These are phyloP conservation scores for Isotomurus palustris DNA, from an alignment of 2,888 invertebrate species.

Conservation along the genomic window DNA sequence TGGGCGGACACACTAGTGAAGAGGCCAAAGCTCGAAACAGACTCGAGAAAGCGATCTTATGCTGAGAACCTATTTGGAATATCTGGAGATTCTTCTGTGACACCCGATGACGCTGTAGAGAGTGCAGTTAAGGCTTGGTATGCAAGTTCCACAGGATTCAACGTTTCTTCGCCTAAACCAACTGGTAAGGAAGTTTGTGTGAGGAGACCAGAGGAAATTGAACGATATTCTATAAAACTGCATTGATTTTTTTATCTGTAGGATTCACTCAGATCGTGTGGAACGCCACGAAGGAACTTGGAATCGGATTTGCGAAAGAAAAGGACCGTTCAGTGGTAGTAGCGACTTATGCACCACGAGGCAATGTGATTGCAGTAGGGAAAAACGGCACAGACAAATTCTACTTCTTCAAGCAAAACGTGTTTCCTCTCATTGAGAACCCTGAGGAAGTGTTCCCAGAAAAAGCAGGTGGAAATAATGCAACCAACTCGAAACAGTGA, in stretches of 20 bases:
- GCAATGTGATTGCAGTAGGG: slow-evolving; percentile 31
- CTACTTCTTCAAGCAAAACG: slow-evolving; percentile 33
- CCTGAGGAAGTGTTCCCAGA: neutral
- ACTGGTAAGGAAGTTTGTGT: slow-evolving; percentile 13
- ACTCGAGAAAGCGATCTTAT: slow-evolving; percentile 31
- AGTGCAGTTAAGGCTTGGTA: slow-evolving; percentile 30
- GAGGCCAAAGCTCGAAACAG: slow-evolving; percentile 19
- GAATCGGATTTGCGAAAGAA: slow-evolving; percentile 23
- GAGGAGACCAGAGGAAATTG: too few species aligned
- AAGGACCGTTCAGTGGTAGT: slow-evolving; percentile 24
- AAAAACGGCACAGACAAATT: slow-evolving; percentile 10
- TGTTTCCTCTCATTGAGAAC: slow-evolving; percentile 17
- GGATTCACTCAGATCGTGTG: slow-evolving; percentile 28
- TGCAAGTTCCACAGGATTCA: slow-evolving; percentile 17
- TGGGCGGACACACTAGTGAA: slow-evolving; percentile 25
- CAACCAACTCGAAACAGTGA: neutral
- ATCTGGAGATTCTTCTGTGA: slow-evolving; percentile 19
- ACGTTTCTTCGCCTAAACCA: slow-evolving; percentile 25
- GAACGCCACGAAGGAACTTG: slow-evolving; percentile 27
- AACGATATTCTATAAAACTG: too few species aligned
- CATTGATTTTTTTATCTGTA: too few species aligned
- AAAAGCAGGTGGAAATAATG: neutral
- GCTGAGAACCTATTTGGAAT: slow-evolving; percentile 32
- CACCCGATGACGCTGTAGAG: slow-evolving; percentile 20
- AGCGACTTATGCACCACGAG: slow-evolving; percentile 23